These are phyloP conservation scores for Dusona sp. DNA, from an alignment of 2,888 invertebrate genomes.

Conservation along the genomic window DNA sequence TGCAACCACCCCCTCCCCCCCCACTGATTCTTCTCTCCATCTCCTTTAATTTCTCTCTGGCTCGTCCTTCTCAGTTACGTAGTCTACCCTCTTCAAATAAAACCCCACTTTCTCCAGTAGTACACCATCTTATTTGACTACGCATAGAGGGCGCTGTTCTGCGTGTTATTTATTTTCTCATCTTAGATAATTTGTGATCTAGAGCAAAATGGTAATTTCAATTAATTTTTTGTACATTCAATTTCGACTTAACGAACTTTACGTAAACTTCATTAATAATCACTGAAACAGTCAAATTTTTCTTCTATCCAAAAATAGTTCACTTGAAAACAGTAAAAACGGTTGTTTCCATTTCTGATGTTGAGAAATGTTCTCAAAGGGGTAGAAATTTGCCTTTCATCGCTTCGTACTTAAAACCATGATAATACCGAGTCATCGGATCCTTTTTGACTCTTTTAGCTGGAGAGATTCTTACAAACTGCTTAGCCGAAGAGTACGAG, in stretches of 20 bases:
- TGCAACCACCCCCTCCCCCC: constrained; percentile 11
- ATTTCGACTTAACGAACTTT: neutral
- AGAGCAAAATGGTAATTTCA: neutral
- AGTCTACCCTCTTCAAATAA: constrained; percentile 21
- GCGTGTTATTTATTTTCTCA: neutral
- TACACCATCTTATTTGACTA: constrained; percentile 45
- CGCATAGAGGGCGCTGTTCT: constrained; percentile 15
- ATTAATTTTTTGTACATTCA: neutral
- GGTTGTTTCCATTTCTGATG: constrained; percentile 12
- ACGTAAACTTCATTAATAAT: neutral
- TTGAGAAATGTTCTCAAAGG: constrained; percentile 1
- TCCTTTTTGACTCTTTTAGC: constrained; percentile 20
- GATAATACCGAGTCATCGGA: constrained; percentile 43
- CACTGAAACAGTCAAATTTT: neutral
- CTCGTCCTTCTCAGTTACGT: constrained; percentile 31
- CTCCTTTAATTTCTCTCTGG: constrained; percentile 52
- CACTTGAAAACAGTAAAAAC: neutral
- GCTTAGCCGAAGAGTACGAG: constrained; percentile 54
- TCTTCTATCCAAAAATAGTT: neutral
- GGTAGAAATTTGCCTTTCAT: constrained; percentile 37
- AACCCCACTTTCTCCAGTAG: constrained; percentile 23
- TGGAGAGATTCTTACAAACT: constrained; percentile 62
- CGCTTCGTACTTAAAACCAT: constrained; percentile 26
- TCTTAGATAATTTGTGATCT: neutral
- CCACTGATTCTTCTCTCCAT: constrained; percentile 21